phyloP scores from a whole-genome alignment of 1,140 invertebrate genomes.

The Carposina sasakii region DNA sequence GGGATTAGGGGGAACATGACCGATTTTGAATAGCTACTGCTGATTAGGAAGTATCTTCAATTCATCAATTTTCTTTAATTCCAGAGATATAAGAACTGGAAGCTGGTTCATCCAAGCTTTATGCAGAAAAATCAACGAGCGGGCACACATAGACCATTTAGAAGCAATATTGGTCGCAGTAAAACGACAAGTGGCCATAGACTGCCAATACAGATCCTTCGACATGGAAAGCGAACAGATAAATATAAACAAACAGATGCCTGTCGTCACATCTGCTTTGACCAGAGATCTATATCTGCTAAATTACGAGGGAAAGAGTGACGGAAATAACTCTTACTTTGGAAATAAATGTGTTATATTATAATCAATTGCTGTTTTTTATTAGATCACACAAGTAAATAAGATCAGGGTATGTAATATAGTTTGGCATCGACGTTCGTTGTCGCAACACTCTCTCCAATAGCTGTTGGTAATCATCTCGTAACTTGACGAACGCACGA shows the following conservation, averaged over 20 bases:
- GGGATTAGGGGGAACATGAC: too few species aligned
- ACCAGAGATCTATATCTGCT: constrained; percentile 6
- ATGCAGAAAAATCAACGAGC: constrained; percentile 3
- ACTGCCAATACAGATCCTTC: background rate
- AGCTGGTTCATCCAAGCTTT: constrained; percentile 17
- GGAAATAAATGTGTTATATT: too few species aligned
- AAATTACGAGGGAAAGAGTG: background rate
- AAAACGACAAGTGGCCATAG: constrained; percentile 4
- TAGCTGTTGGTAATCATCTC: too few species aligned
- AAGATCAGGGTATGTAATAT: too few species aligned
- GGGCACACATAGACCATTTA: background rate
- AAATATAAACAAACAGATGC: constrained; percentile 9
- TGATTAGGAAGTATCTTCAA: background rate
- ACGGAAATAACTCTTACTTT: too few species aligned
- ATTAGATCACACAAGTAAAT: too few species aligned
- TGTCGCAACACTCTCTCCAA: too few species aligned
- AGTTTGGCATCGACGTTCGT: too few species aligned
- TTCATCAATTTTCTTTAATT: background rate
- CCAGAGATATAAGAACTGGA: background rate
- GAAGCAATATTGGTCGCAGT: constrained; percentile 4
- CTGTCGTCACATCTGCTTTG: constrained; percentile 1
- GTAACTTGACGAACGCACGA: too few species aligned
- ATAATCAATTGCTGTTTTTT: too few species aligned
- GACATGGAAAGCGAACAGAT: background rate
- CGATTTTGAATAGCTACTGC: background rate